phyloP scores from a whole-genome alignment of 2,888 invertebrate genomes.

The Amiota mariae region DNA sequence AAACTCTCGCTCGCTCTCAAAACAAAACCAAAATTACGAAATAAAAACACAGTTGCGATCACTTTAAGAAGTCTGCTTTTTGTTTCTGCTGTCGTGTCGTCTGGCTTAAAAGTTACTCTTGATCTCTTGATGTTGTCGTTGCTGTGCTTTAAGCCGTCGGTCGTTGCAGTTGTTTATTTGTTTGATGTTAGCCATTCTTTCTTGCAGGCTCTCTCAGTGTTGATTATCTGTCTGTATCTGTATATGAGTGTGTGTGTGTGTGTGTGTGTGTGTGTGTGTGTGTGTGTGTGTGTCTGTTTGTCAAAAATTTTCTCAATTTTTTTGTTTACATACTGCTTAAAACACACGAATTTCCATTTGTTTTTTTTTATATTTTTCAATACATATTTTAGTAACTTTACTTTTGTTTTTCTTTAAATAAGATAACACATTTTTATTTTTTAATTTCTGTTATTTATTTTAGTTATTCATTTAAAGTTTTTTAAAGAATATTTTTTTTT shows the following conservation, averaged over 20 bases:
- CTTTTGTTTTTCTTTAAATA: neutral
- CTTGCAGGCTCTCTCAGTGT: neutral
- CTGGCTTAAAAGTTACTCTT: conserved; percentile 15
- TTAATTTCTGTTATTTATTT: neutral
- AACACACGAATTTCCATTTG: neutral
- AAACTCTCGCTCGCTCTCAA: conserved; percentile 12
- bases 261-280: neutral
- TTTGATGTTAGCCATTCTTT: neutral
- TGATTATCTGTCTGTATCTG: too few relatives aligned
- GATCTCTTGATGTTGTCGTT: neutral
- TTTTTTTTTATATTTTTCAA: conserved; percentile 7
- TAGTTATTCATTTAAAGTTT: neutral
- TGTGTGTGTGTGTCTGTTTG: neutral
- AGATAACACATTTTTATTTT: neutral
- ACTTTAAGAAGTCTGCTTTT: conserved; percentile 35
- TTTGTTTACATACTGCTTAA: neutral
- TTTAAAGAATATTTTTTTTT: too few relatives aligned
- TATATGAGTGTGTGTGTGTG: too few relatives aligned
- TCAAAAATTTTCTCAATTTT: neutral
- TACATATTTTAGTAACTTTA: conserved; percentile 1
- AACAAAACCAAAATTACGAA: conserved; percentile 28
- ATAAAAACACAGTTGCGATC: neutral
- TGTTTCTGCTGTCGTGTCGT: conserved; percentile 8
- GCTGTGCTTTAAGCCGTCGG: neutral
- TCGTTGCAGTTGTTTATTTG: conserved; percentile 6